phyloP scores from a whole-genome alignment of 1,140 invertebrate species.

The Patella vulgata region DNA sequence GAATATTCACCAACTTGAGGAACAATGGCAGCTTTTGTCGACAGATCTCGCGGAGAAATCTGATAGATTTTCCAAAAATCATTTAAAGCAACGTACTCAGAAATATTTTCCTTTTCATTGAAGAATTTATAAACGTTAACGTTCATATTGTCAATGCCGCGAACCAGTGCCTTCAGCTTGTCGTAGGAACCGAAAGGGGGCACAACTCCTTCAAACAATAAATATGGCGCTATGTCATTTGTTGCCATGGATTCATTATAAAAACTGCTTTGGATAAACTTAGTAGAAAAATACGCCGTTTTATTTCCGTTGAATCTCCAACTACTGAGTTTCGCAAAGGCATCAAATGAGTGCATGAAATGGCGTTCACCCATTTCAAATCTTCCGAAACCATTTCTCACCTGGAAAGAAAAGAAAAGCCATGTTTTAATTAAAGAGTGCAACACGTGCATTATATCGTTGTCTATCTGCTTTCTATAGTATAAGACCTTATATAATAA shows the following conservation, averaged over 20 bases:
- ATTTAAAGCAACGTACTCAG: slow-evolving; percentile 46
- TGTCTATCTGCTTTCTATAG: too few relatives aligned
- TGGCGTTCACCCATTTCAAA: slow-evolving; percentile 47
- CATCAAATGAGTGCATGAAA: slow-evolving; percentile 52
- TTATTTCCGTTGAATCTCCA: slow-evolving; percentile 52
- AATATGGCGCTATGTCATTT: slow-evolving; percentile 47
- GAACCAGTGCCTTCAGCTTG: slow-evolving; percentile 36
- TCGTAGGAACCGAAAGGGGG: slow-evolving; percentile 46
- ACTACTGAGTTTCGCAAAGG: slow-evolving; percentile 51
- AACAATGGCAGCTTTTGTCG: slow-evolving; percentile 31
- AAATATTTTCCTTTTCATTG: slow-evolving; percentile 13
- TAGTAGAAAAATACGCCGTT: slow-evolving; percentile 44
- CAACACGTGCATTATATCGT: too few relatives aligned
- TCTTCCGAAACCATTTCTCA: slow-evolving; percentile 53
- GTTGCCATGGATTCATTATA: slow-evolving; percentile 44
- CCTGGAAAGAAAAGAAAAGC: slow-evolving; percentile 35
- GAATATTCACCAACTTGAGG: slow-evolving; percentile 7
- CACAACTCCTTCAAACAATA: slow-evolving; percentile 45
- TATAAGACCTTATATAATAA: too few relatives aligned
- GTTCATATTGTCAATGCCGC: slow-evolving; percentile 59
- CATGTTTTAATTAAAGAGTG: not conserved
- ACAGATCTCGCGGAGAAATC: slow-evolving; percentile 36
- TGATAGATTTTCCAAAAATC: slow-evolving; percentile 59
- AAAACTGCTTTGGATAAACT: slow-evolving; percentile 42
- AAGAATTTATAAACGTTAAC: slow-evolving; percentile 49